phyloP scores from a whole-genome alignment of 2,797 vertebrate genomes.

The Epinephelus coioides region DNA sequence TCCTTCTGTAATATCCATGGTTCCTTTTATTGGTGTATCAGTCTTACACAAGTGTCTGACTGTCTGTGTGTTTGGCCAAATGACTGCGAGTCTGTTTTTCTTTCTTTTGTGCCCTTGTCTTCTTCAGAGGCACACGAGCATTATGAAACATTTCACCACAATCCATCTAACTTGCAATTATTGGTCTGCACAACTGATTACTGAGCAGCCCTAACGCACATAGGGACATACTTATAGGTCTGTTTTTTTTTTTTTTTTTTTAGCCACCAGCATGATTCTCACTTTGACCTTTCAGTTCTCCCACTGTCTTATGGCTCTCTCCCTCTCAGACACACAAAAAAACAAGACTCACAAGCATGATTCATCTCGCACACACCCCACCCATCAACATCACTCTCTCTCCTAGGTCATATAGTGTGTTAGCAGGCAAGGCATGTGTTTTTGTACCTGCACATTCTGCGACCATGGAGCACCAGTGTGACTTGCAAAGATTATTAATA shows the following conservation, averaged over 20 bases:
- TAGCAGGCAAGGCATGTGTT: too few species aligned
- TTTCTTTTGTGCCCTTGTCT: slow-evolving; percentile 7
- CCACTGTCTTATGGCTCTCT: too few species aligned
- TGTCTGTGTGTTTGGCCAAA: slow-evolving; percentile 42
- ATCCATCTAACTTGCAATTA: neutral
- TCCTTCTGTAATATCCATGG: slow-evolving; percentile 27
- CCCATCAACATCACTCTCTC: too few species aligned
- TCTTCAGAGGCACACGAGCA: neutral
- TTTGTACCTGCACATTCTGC: too few species aligned
- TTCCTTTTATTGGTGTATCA: slow-evolving; percentile 55
- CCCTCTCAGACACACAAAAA: too few species aligned
- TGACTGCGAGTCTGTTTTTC: slow-evolving; percentile 36
- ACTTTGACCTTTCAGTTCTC: too few species aligned
- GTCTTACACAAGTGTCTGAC: slow-evolving; percentile 30
- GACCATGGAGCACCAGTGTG: too few species aligned
- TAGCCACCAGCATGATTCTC: too few species aligned
- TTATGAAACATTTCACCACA: neutral
- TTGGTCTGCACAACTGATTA: neutral
- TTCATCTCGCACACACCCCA: too few species aligned
- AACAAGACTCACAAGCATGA: too few species aligned
- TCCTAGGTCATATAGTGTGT: too few species aligned
- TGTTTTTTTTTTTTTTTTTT: neutral
- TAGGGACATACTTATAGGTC: neutral
- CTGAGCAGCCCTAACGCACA: neutral
- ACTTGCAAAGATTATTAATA: too few species aligned